Evolutionary conservation across 2,888 invertebrate genomes (phyloP), one percentile per base, ranked within the genome.

Genomic region (Ferrisia virgata): DNA sequence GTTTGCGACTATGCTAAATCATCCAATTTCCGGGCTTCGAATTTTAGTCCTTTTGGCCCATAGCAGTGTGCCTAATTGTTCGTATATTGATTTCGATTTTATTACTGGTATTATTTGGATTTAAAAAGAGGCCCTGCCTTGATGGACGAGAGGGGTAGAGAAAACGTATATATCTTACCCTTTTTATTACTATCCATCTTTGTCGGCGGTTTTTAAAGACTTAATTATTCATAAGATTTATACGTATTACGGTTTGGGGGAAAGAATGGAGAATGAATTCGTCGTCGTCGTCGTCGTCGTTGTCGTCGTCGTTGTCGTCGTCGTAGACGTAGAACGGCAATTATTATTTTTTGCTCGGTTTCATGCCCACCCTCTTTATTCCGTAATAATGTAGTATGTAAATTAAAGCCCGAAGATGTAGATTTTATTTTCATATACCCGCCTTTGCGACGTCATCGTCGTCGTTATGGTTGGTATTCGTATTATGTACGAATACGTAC

Each of bases 341-440:
- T 79, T 79, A 47, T 79, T 43, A 47, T 79, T 79, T 79, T 79
- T 79, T 79, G 28, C 53, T 43, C 43, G 39, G 22, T 78, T 36
- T 40, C 53, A 79, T 53, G 31, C 43, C 43, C 22, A 28, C 43
- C 43, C 79, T 22, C 78, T 43, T 78, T 78, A 43, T 53, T 43
- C 31, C 53, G n/a, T n/a, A n/a, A 43, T 43, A 53, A 76, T 76
- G 36, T 76, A 9, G 72, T 76, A 76, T 76, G 72, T 76, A 76
- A 76, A 76, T 76, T 76, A 22, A 76, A 18, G 72, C 72, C 72
- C 22, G 33, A 36, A 36, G 72, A 33, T 33, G 31, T 76, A 36
- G 33, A 36, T 76, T 76, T 76, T 76, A 76, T 22, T 76, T 76
- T 36, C 72, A 64, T 64, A 64, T n/a, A n/a, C n/a, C 28, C 64